Conservation (phyloP, 2,113 vertebrate species). For the Epinephelus fuscoguttatus region DNA sequence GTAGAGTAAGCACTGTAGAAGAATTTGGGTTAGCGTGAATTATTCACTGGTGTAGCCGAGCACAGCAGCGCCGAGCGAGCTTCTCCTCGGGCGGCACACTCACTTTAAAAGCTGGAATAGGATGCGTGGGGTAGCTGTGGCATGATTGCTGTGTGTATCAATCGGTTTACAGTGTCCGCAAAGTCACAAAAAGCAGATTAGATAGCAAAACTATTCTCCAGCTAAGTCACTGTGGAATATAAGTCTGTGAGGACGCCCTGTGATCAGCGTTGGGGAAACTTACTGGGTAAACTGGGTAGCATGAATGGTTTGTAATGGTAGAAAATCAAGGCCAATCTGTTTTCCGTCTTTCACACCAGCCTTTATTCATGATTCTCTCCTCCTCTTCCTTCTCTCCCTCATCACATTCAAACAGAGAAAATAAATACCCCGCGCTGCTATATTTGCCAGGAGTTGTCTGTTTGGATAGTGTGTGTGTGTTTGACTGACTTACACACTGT, state of each 20-base stretch:
- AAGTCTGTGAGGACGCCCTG: conserved; percentile 1
- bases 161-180: conserved; percentile 46
- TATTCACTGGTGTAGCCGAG: conserved; percentile 72
- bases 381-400: conserved; percentile 8
- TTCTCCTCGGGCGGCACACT: conserved; percentile 46
- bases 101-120: conserved; percentile 42
- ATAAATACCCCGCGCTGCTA: conserved; percentile 43
- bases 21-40: conserved; percentile 82
- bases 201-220: conserved; percentile 37
- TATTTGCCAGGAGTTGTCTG: conserved; percentile 40
- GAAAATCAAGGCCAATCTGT: conserved; percentile 2
- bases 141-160: conserved; percentile 28
- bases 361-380: background rate
- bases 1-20: conserved; percentile 62
- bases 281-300: background rate
- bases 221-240: conserved; percentile 14
- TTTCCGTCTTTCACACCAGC: background rate
- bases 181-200: conserved; percentile 56
- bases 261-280: conserved; percentile 8
- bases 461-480: conserved; percentile 47
- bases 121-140: conserved; percentile 26
- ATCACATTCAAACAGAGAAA: conserved; percentile 44
- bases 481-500: conserved; percentile 67
- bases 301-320: conserved; percentile 18
- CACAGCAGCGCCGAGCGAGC: conserved; percentile 9